phyloP scores from a whole-genome alignment of 2,888 invertebrate genomes.

The Parnassius glacialis region DNA sequence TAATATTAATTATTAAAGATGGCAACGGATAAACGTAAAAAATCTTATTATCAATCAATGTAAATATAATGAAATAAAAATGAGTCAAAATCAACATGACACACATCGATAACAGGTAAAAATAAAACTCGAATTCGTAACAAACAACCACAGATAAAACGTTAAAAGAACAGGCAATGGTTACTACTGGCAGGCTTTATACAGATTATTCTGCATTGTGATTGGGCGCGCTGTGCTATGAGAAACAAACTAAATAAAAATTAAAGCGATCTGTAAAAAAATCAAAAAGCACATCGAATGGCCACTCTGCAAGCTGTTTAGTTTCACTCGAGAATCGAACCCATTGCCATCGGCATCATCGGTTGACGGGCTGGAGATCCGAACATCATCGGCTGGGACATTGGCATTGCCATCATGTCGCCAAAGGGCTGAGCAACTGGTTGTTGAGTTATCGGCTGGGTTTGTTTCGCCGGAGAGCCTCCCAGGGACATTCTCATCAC shows the following conservation, averaged over 20 bases:
- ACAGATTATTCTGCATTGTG: slow-evolving; percentile 13
- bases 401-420: slow-evolving; percentile 63
- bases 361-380: slow-evolving; percentile 71
- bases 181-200: slow-evolving; percentile 11
- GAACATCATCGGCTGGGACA: slow-evolving; percentile 70
- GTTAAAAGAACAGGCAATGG: slow-evolving; percentile 5
- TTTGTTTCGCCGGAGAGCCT: slow-evolving; percentile 77
- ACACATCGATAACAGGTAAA: not conserved
- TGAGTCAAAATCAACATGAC: too few species aligned
- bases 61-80: too few species aligned
- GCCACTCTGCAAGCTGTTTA: slow-evolving; percentile 37
- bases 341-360: slow-evolving; percentile 74
- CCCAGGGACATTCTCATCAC: slow-evolving; percentile 85
- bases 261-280: slow-evolving; percentile 23
- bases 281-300: slow-evolving; percentile 30
- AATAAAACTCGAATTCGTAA: not conserved
- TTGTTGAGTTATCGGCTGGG: slow-evolving; percentile 57
- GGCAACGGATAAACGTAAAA: too few species aligned
- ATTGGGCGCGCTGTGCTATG: slow-evolving; percentile 11
- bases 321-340: slow-evolving; percentile 64
- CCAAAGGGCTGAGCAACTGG: slow-evolving; percentile 56
- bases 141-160: slow-evolving; percentile 2
- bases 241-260: slow-evolving; percentile 12
- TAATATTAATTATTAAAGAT: too few species aligned
- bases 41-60: too few species aligned